Base-by-base conservation (phyloP, 2,888 invertebrate genomes). In the Drosophila barbarae region DNA sequence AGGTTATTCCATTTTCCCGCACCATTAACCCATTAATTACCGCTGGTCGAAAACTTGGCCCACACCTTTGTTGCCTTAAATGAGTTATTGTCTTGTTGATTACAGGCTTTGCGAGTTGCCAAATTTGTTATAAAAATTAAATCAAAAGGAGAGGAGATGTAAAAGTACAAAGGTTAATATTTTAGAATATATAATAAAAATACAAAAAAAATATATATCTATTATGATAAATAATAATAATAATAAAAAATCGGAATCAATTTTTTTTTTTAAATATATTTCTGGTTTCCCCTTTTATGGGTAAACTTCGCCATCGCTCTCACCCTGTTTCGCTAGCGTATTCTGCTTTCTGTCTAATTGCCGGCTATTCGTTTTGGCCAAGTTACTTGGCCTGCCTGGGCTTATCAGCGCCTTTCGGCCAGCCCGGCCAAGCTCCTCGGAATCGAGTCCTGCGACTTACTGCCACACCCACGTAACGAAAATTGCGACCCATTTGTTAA, bases 321-420 rank as follows among this genome's bases (percentile, higher is more conserved):
- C 38, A 26, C 26, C 18, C 15, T 21, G 21, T 30, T 26, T 12
- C 32, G 36, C 2, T 9, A 26, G 36, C 44, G 32, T 51, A 36
- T 51, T 56, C 35, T 13, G 50, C 39, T 47, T 52, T 30, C 18
- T 76, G 83, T 69, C 84, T 79, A 79, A 79, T 79, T 79, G 79
- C 70, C 39, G 69, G 82, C 69, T 72, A 79, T 79, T 79, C 82
- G 69, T 78, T 82, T 71, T 41, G 50, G 73, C 57, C 66, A 69
- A 69, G 39, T 65, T 66, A 49, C 60, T 51, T 58, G 51, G 49
- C 49, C 70, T 18, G 69, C 38, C 61, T 44, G 26, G 12, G 61
- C 68, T 59, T 68, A 60, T 60, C 47, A 60, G 61, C 63, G 28
- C 41, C 39, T 52, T 57, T 38, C 35, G 56, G 39, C 35, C 30